These are phyloP conservation scores for Aptenodytes forsteri DNA, from an alignment of 2,113 vertebrate genomes.

Conservation along the genomic window DNA sequence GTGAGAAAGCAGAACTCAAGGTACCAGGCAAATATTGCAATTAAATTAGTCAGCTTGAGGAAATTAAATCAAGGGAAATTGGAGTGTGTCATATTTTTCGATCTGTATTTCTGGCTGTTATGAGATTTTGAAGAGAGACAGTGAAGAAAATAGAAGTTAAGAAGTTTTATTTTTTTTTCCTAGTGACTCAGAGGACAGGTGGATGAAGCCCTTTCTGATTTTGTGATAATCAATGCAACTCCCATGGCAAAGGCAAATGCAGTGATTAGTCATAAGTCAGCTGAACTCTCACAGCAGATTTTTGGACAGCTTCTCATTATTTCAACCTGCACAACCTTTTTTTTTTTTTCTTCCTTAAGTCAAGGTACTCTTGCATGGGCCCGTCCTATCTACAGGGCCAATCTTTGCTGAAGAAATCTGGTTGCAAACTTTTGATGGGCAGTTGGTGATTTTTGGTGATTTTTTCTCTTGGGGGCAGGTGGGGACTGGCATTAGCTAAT, in stretches of 20 bases:
- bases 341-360: no score
- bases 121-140: conserved; percentile 18
- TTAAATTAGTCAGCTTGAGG: conserved; percentile 54
- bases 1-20: background rate
- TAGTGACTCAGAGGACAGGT: conserved; percentile 1
- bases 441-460: background rate
- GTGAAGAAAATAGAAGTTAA: conserved; percentile 25
- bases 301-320: background rate
- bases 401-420: background rate
- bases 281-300: background rate
- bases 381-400: background rate
- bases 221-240: conserved; percentile 34
- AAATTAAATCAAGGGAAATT: conserved; percentile 61
- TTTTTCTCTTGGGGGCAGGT: no score
- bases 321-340: background rate
- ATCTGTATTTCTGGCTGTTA: conserved; percentile 23
- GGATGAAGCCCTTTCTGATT: conserved; percentile 24
- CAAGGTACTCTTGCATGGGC: background rate
- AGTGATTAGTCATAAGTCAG: background rate
- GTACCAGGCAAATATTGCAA: conserved; percentile 29
- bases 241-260: background rate
- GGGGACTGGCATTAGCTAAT: background rate
- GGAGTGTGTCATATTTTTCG: conserved; percentile 20
- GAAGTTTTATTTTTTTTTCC: background rate
- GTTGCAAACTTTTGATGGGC: background rate